These are phyloP conservation scores for Thunnus maccoyii DNA, from an alignment of 2,113 vertebrate species.

Conservation along the genomic window DNA sequence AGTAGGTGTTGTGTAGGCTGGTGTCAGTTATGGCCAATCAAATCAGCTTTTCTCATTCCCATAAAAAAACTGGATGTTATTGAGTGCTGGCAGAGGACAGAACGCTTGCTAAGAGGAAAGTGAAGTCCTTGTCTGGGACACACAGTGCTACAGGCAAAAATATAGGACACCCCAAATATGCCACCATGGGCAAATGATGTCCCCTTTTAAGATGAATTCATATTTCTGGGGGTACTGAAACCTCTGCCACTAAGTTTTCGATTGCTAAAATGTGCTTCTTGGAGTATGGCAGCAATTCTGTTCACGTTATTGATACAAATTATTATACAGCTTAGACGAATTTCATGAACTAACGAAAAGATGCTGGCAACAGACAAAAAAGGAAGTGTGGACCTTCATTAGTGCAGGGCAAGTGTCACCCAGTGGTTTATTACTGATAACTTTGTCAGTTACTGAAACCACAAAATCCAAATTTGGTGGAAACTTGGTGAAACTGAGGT, in stretches of 20 bases:
- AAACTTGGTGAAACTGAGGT: background rate
- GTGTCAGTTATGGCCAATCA: constrained; percentile 38
- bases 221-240: constrained; percentile 33
- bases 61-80: constrained; percentile 21
- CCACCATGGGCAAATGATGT: constrained; percentile 30
- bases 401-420: background rate
- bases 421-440: background rate
- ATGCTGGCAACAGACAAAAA: background rate
- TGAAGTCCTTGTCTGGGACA: constrained; percentile 58
- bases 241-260: background rate
- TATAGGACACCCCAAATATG: constrained; percentile 58
- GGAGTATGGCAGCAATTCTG: background rate
- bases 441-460: background rate
- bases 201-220: constrained; percentile 36
- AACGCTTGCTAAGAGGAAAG: constrained; percentile 28
- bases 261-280: constrained; percentile 6
- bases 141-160: constrained; percentile 48
- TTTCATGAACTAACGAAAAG: background rate
- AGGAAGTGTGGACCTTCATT: background rate
- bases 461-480: background rate
- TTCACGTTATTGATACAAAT: background rate
- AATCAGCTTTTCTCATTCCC: constrained; percentile 34
- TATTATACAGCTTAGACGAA: background rate
- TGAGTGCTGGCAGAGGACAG: constrained; percentile 31
- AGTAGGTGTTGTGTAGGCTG: constrained; percentile 33